Percentiles rank a stretch among this genome's conserved stretches.
These are phyloP conservation scores for Xestoiulus laeticollis DNA, from an alignment of 2,888 invertebrate species.

Conservation along the genomic window DNA sequence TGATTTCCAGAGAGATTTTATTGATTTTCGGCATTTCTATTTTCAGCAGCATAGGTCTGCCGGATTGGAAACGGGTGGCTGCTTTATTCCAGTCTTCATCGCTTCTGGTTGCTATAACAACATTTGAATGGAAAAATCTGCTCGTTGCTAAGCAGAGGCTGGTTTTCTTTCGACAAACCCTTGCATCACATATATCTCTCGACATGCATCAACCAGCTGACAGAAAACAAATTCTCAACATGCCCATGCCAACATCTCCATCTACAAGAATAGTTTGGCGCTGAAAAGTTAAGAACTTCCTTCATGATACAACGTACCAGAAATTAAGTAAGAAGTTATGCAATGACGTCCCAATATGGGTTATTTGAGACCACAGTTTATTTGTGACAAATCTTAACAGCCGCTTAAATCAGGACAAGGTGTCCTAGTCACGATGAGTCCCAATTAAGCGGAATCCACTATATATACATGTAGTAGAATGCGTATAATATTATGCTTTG, in stretches of 20 bases:
- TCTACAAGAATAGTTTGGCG: background rate
- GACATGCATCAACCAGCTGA: background rate
- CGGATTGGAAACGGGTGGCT: background rate
- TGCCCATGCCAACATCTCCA: background rate
- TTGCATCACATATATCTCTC: background rate
- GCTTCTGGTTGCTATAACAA: conserved; percentile 35
- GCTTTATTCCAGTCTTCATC: background rate
- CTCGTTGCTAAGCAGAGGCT: background rate
- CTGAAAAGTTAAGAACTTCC: background rate
- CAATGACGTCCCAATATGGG: too few relatives aligned
- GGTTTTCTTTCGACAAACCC: background rate
- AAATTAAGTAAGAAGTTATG: background rate
- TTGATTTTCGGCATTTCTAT: conserved; percentile 24
- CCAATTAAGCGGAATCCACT: too few relatives aligned
- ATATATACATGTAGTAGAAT: too few relatives aligned
- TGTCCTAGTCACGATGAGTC: too few relatives aligned
- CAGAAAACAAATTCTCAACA: background rate
- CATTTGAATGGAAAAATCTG: conserved; percentile 17
- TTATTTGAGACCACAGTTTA: too few relatives aligned
- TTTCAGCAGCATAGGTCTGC: conserved; percentile 32
- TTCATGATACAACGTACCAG: background rate
- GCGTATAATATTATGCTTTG: too few relatives aligned
- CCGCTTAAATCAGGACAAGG: too few relatives aligned
- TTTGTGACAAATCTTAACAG: too few relatives aligned
- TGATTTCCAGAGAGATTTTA: conserved; percentile 40